These are phyloP conservation scores for Formica exsecta DNA, from an alignment of 1,140 invertebrate species.

Conservation along the genomic window DNA sequence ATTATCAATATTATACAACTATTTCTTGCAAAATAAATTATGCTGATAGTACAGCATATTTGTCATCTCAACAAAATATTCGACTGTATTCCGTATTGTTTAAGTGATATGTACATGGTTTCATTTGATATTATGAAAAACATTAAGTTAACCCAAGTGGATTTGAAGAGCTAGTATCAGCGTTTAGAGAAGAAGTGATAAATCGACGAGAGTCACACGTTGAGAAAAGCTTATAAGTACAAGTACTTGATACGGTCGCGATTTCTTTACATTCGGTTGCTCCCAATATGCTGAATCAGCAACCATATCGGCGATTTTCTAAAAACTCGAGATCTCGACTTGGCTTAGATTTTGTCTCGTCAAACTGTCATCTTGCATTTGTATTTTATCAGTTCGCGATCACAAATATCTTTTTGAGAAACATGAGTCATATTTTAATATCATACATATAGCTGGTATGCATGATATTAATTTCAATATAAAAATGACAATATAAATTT, in stretches of 20 bases:
- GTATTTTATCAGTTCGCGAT: neutral
- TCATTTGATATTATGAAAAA: neutral
- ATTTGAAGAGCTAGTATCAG: constrained; percentile 18
- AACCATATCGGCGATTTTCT: constrained; percentile 28
- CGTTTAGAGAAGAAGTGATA: neutral
- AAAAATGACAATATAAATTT: neutral
- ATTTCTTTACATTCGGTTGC: constrained; percentile 41
- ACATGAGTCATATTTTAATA: too few relatives aligned
- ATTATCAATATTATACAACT: neutral
- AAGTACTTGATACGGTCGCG: constrained; percentile 7
- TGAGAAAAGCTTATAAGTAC: neutral
- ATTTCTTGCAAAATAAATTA: neutral
- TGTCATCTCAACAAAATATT: neutral
- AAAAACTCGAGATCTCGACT: neutral
- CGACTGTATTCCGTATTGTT: neutral
- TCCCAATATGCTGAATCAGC: constrained; percentile 26
- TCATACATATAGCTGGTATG: neutral
- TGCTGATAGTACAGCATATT: neutral
- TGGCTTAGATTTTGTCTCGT: constrained; percentile 46
- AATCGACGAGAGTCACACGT: constrained; percentile 9
- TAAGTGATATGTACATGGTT: neutral
- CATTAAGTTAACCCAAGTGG: neutral
- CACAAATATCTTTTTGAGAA: neutral
- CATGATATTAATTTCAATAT: constrained; percentile 11
- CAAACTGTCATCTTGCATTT: constrained; percentile 19